phyloP scores from a whole-genome alignment of 2,113 vertebrate species.

The Cynoglossus semilaevis region DNA sequence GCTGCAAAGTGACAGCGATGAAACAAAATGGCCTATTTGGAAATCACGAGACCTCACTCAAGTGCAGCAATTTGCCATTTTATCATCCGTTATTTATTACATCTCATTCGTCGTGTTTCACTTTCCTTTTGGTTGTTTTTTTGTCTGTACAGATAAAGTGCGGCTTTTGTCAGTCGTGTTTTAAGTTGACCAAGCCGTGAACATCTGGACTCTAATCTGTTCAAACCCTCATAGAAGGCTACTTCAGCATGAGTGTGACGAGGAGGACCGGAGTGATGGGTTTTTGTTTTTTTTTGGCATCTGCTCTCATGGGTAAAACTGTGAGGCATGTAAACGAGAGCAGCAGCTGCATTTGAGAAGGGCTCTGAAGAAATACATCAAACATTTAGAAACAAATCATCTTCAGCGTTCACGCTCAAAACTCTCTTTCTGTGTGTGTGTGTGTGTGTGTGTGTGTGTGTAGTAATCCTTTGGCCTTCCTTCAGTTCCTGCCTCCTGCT shows the following conservation, averaged over 20 bases:
- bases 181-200: not conserved
- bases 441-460: slow-evolving; percentile 7
- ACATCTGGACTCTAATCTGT: slow-evolving; percentile 3
- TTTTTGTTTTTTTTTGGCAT: slow-evolving; percentile 36
- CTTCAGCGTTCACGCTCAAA: slow-evolving; percentile 45
- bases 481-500: slow-evolving; percentile 39
- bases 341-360: slow-evolving; percentile 68
- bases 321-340: slow-evolving; percentile 55
- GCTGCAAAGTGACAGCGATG: slow-evolving; percentile 37
- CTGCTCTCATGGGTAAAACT: slow-evolving; percentile 58
- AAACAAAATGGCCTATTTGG: slow-evolving; percentile 7
- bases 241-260: slow-evolving; percentile 25
- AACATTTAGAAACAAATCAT: slow-evolving; percentile 64
- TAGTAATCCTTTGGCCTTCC: slow-evolving; percentile 57
- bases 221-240: not conserved
- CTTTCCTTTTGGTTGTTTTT: not conserved
- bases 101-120: not conserved
- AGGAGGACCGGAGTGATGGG: slow-evolving; percentile 34
- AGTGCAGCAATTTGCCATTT: slow-evolving; percentile 7
- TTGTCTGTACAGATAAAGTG: not conserved
- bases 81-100: slow-evolving; percentile 4
- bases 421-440: slow-evolving; percentile 21
- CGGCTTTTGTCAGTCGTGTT: not conserved
- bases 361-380: slow-evolving; percentile 75
- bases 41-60: slow-evolving; percentile 1